Conservation (phyloP, 2,113 vertebrate species). For the Osmerus mordax region DNA sequence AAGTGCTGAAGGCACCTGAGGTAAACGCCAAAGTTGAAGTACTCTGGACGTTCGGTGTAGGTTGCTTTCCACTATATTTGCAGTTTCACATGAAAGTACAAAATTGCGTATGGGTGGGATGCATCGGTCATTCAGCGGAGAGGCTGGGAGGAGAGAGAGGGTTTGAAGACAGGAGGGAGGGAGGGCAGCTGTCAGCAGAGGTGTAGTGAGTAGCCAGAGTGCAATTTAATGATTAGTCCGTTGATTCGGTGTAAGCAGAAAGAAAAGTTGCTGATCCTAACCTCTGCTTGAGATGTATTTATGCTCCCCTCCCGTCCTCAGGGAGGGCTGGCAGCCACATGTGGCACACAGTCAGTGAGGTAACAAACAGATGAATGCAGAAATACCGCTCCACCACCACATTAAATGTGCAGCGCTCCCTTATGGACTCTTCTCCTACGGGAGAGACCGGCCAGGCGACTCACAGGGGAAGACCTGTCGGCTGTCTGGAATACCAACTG, state of each 20-base stretch:
- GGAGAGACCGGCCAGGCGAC: background rate
- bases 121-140: background rate
- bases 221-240: constrained; percentile 39
- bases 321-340: constrained; percentile 5
- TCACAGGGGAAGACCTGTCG: background rate
- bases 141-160: background rate
- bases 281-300: constrained; percentile 34
- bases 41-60: background rate
- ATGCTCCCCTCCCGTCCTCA: constrained; percentile 2
- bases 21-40: constrained; percentile 21
- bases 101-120: background rate
- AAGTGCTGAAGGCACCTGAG: constrained; percentile 19
- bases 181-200: background rate
- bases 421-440: background rate
- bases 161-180: background rate
- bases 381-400: background rate
- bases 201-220: constrained; percentile 4
- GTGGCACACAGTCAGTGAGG: constrained; percentile 1
- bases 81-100: background rate
- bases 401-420: background rate
- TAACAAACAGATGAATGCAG: constrained; percentile 10
- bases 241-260: constrained; percentile 47
- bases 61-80: background rate
- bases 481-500: too few species aligned
- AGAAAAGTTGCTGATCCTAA: constrained; percentile 41